Conservation (phyloP, 2,888 invertebrate genomes). For the Odontocerum albicorne region DNA sequence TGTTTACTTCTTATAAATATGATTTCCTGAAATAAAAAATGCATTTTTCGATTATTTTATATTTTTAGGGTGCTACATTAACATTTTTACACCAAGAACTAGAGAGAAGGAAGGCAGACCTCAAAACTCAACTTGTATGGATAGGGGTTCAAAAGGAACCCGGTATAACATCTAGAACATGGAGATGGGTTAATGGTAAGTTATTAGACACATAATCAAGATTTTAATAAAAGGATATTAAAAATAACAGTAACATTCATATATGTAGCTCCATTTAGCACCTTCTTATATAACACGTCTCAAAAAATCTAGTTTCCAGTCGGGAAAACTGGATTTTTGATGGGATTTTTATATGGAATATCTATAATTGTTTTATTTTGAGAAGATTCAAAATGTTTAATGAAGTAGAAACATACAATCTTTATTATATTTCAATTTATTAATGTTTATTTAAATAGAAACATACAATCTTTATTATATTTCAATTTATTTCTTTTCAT, state of each 20-base stretch:
- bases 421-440: no score
- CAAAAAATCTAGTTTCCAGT: background rate
- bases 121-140: constrained; percentile 89
- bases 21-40: no score
- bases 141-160: constrained; percentile 90
- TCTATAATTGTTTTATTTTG: no score
- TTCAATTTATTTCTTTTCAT: no score
- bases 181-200: constrained; percentile 90
- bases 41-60: no score
- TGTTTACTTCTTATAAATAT: no score
- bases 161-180: constrained; percentile 76
- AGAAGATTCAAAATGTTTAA: no score
- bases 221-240: background rate
- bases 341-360: no score
- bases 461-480: no score
- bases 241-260: background rate
- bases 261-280: background rate
- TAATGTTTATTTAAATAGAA: no score
- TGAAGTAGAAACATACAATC: no score
- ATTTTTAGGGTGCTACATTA: constrained; percentile 59
- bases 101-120: constrained; percentile 74
- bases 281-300: background rate
- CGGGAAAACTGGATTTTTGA: no score
- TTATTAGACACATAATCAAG: background rate
- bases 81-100: constrained; percentile 76